Evolutionary conservation across 2,113 vertebrate species (phyloP), one percentile per base, ranked within the genome.

Genomic region (Brachyhypopomus occidentalis): DNA sequence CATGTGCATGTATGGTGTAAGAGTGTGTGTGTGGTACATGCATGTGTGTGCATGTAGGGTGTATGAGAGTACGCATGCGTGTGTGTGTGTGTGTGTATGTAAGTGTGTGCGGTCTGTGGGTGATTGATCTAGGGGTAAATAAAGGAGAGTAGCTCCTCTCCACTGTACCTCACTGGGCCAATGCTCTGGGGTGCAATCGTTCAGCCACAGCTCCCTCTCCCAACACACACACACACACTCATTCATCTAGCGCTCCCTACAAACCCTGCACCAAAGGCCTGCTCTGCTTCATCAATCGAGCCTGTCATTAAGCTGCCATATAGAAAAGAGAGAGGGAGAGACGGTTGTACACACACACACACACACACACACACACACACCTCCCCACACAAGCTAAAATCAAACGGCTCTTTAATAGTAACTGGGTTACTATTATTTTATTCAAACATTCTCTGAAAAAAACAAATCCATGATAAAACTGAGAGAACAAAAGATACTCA

Each of bases 61-160:
- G 2, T 30, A 30, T 2, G 30, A 30, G 30, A 2, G 30, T 30
- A 3, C 3, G 30, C 3, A 3, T 30, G 30, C 3, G 3, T 3
- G 30, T 30, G 30, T 30, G 30, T 30, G 30, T 30, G 30, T 30
- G 30, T 30, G 30, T 30, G 30, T 30, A 3, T 30, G 20, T 41
- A 41, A 14, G 36, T 41, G 66, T 70, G 3, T 34, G 34, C 17
- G 67, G 78, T 72, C 45, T 19, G 48, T 5, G 27, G 58, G 69
- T 85, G 84, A 87, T 87, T 81, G 86, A 87, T 85, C 72, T 58
- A 22, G 70, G 77, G 77, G 86, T 81, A 85, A 84, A 87, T 82
- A 85, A 85, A 85, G 73, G 84, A 64, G 67, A 85, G 67, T 83
- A 80, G 81, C 73, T 80, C 72, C 79, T 85, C 84, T 82, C 72